A percentile compares a stretch with the other conserved stretches of the same genome.
phyloP scores from a whole-genome alignment of 2,113 vertebrate genomes.

The Holacanthus passer region DNA sequence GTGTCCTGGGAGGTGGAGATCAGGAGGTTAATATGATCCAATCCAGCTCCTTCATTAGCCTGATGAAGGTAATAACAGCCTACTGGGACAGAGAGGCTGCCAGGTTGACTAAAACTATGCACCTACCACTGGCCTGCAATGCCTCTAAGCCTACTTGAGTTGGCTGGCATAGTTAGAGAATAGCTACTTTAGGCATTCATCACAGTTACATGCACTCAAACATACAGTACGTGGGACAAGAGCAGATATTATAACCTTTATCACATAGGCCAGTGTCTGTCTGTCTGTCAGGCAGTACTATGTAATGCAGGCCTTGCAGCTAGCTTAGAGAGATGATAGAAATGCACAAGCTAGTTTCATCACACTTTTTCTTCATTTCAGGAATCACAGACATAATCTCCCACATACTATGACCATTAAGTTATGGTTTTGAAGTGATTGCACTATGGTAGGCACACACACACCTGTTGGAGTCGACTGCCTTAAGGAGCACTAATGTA shows the following conservation, averaged over 20 bases:
- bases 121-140: conserved; percentile 34
- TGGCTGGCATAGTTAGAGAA: not conserved
- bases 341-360: conserved; percentile 1
- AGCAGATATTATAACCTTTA: not conserved
- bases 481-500: not conserved
- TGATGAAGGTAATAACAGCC: conserved; percentile 77
- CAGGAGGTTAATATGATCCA: conserved; percentile 81
- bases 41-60: conserved; percentile 78
- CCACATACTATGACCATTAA: not conserved
- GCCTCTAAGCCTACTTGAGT: conserved; percentile 33
- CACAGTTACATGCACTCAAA: not conserved
- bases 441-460: not conserved
- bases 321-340: too few species aligned
- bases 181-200: conserved; percentile 22
- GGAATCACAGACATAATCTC: not conserved
- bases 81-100: conserved; percentile 50
- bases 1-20: conserved; percentile 76
- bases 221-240: not conserved
- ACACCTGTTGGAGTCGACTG: conserved; percentile 12
- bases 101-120: conserved; percentile 55
- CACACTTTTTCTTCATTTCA: not conserved
- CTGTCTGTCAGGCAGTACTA: too few species aligned
- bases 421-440: not conserved
- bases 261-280: too few species aligned
- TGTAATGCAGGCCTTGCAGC: too few species aligned